These are phyloP conservation scores for Pheosia gnoma DNA, from an alignment of 2,888 invertebrate genomes.

Conservation along the genomic window DNA sequence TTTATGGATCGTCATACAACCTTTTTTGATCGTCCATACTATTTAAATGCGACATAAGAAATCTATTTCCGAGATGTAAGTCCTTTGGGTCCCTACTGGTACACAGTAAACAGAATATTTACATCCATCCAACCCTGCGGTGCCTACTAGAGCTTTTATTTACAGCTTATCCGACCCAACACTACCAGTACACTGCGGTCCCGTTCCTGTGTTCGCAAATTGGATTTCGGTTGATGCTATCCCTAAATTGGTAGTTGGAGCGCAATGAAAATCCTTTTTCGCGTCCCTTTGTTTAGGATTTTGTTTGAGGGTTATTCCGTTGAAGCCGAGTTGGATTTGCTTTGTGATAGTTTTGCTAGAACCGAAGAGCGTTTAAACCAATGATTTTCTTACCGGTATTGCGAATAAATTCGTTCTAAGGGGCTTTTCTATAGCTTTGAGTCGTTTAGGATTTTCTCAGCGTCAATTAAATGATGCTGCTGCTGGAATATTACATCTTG, in stretches of 20 bases:
- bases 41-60: background rate
- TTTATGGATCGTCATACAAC: too few species aligned
- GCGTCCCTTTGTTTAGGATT: conserved; percentile 15
- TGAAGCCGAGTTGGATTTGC: conserved; percentile 10
- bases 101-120: conserved; percentile 47
- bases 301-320: conserved; percentile 10
- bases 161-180: conserved; percentile 27
- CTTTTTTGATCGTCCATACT: background rate
- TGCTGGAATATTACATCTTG: too few species aligned
- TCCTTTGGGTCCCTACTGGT: conserved; percentile 29
- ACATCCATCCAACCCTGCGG: conserved; percentile 29
- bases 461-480: too few species aligned
- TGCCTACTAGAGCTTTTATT: conserved; percentile 36
- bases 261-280: conserved; percentile 8
- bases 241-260: conserved; percentile 8
- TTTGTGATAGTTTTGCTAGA: background rate
- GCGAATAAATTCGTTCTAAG: too few species aligned
- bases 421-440: too few species aligned
- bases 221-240: conserved; percentile 14
- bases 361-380: too few species aligned
- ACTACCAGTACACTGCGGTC: background rate
- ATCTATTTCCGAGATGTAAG: background rate
- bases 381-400: too few species aligned
- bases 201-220: conserved; percentile 9
- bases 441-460: too few species aligned